A percentile compares a stretch with the other conserved stretches of the same genome.
Evolutionary conservation across 2,888 invertebrate species (phyloP).

Genomic region (Dromius quadrimaculatus): DNA sequence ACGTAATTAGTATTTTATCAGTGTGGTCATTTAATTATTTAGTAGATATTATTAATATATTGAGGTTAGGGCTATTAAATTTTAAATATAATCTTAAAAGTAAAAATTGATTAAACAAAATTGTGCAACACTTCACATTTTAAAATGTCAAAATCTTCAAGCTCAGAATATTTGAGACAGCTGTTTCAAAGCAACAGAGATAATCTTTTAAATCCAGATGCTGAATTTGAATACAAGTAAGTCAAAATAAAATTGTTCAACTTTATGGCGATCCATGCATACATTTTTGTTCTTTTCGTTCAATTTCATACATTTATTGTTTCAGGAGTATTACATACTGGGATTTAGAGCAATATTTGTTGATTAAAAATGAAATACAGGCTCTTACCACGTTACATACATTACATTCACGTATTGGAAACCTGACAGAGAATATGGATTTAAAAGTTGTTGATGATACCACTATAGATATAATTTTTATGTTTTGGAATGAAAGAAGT

Average conservation of each 20-base stretch:
- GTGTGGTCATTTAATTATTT: too few species aligned
- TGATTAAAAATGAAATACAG: slow-evolving; percentile 21
- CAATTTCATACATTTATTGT: slow-evolving; percentile 1
- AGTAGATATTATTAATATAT: too few species aligned
- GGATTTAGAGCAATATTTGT: slow-evolving; percentile 41
- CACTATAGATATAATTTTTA: slow-evolving; percentile 71
- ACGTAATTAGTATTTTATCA: too few species aligned
- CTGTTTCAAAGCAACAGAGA: neutral
- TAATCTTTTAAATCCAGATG: neutral
- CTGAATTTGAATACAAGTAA: slow-evolving; percentile 11
- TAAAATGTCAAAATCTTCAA: slow-evolving; percentile 14
- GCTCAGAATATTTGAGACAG: slow-evolving; percentile 20
- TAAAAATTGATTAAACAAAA: neutral
- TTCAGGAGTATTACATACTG: slow-evolving; percentile 29
- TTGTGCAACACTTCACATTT: neutral
- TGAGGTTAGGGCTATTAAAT: too few species aligned
- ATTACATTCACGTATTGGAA: slow-evolving; percentile 13
- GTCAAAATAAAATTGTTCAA: neutral
- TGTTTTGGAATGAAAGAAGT: slow-evolving; percentile 73
- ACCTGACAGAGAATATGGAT: slow-evolving; percentile 67
- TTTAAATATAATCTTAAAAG: too few species aligned
- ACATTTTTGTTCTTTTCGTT: too few species aligned
- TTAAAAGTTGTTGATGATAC: slow-evolving; percentile 75
- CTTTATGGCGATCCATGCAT: too few species aligned
- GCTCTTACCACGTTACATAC: slow-evolving; percentile 23